Evolutionary conservation across 2,888 invertebrate species (phyloP), one percentile per base, ranked within the genome.

Genomic region (Brenthis ino): DNA sequence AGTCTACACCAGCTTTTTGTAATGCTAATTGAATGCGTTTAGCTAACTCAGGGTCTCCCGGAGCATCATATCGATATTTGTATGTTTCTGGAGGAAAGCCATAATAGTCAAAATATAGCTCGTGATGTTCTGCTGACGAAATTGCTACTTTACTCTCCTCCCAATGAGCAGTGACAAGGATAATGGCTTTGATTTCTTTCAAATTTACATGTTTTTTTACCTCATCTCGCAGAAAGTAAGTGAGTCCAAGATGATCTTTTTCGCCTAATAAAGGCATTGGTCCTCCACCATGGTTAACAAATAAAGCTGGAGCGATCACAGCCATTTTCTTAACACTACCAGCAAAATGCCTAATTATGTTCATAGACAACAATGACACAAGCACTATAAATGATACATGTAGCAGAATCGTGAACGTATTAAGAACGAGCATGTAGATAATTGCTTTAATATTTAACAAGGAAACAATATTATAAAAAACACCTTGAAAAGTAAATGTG

Each of bases 121-220:
- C 81, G 68, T 93, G 93, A 14, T 87, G 84, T 66, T 87, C 80
- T 33, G 81, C 83, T n/a, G 92, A 91, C 1, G 93, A 93, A 78
- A 93, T 91, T 0, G 87, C 86, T 1, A 93, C 91, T 24, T 80
- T 75, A 14, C 76, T 82, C 70, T 91, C 91, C 69, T 93, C 86
- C 93, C 93, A 93, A 70, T 93, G 93, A 0, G 93, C 93, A 0
- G 93, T 93, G 12, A 93, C 91, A 24, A 93, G 75, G 57, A 93
- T 85, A 1, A 93, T 91, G 0, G 89, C 93, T 78, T 89, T 90
- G 8, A 89, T 56, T 57, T 88, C 84, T 58, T 88, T 83, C 20
- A 93, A 79, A 68, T 91, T 82, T 2, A 91, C 76, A 73, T 91
- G 85, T 64, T 90, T 88, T 65, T 88, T 85, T 1, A 92, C 82